These are phyloP conservation scores for Hemicordylus capensis DNA, from an alignment of 2,113 vertebrate genomes.

Conservation along the genomic window DNA sequence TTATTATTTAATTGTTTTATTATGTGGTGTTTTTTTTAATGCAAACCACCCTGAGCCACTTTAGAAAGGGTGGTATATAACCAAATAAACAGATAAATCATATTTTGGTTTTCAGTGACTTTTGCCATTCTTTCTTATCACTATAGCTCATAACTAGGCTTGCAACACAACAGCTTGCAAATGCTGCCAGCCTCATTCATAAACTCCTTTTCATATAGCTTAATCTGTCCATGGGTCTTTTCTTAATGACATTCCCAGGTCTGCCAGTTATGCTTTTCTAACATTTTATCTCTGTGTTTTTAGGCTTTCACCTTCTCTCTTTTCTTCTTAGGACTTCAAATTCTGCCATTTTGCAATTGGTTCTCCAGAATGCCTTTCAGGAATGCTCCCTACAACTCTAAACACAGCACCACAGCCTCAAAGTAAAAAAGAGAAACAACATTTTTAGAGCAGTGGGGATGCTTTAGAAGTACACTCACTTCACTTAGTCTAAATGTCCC, in stretches of 20 bases:
- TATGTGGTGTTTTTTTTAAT: too few species aligned
- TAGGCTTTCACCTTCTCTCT: neutral
- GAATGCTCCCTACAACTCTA: too few species aligned
- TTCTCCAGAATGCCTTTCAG: neutral
- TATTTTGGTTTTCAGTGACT: neutral
- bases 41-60: too few species aligned
- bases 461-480: neutral
- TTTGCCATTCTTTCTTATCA: neutral
- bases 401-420: too few species aligned
- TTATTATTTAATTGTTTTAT: too few species aligned
- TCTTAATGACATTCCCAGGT: neutral
- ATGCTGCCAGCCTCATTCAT: neutral
- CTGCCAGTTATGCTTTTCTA: neutral
- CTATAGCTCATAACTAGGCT: neutral
- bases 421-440: too few species aligned
- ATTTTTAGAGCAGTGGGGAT: too few species aligned
- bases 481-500: neutral
- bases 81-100: too few species aligned
- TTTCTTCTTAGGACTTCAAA: neutral
- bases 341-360: neutral
- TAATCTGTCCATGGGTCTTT: neutral
- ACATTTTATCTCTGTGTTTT: neutral
- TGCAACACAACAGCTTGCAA: neutral
- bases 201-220: neutral
- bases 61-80: too few species aligned